These are phyloP conservation scores for Caenorhabditis afra DNA, from an alignment of 2,888 invertebrate species.

Conservation along the genomic window DNA sequence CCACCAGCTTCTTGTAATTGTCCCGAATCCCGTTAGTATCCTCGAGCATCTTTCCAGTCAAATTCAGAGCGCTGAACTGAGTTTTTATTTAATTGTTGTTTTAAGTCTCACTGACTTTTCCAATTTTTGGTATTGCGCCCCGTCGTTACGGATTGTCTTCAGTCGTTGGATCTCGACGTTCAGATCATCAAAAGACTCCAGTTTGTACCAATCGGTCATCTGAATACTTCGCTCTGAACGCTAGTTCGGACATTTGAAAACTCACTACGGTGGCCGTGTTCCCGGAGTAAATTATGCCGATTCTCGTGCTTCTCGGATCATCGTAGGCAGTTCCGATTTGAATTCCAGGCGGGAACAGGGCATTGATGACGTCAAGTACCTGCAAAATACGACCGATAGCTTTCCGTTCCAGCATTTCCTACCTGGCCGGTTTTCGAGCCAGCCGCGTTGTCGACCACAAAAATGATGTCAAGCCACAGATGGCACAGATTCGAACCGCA, in stretches of 20 bases:
- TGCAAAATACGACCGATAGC: too few relatives aligned
- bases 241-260: neutral
- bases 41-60: neutral
- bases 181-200: neutral
- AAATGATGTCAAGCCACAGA: slow-evolving; percentile 11
- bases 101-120: neutral
- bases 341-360: neutral
- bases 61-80: neutral
- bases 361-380: neutral
- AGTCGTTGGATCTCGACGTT: neutral
- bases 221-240: neutral
- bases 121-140: too few relatives aligned
- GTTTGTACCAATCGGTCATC: neutral
- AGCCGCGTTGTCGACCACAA: slow-evolving; percentile 1
- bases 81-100: neutral
- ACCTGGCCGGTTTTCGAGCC: too few relatives aligned
- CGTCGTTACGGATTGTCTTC: neutral
- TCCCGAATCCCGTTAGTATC: neutral
- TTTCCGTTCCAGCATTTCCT: too few relatives aligned
- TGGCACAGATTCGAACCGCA: neutral
- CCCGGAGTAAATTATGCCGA: slow-evolving; percentile 3
- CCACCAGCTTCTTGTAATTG: slow-evolving; percentile 28
- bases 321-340: slow-evolving; percentile 22
- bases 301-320: slow-evolving; percentile 25
- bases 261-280: neutral